Evolutionary conservation across 2,888 invertebrate genomes (phyloP).

Genomic region (Eurytoma californica): DNA sequence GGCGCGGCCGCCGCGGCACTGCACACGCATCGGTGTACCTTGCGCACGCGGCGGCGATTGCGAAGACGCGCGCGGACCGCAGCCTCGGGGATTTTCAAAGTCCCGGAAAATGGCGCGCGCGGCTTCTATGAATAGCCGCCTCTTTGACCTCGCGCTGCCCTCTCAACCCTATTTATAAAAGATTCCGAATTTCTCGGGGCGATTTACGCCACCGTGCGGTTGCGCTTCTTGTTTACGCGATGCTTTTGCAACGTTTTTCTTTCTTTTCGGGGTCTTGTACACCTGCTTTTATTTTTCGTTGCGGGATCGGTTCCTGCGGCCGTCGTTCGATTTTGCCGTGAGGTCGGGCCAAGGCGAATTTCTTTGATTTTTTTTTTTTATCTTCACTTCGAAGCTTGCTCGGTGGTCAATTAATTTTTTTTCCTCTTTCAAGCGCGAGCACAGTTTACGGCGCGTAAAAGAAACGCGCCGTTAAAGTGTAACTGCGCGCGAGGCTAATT

Average conservation of each 20-base stretch:
- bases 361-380: neutral
- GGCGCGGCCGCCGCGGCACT: neutral
- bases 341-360: neutral
- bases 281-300: neutral
- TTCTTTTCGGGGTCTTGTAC: no score
- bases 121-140: slow-evolving; percentile 68
- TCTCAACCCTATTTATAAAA: slow-evolving; percentile 64
- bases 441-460: neutral
- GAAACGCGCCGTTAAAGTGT: slow-evolving; percentile 2
- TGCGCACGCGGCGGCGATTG: neutral
- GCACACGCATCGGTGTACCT: neutral
- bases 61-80: neutral
- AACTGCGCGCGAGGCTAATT: neutral
- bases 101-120: slow-evolving; percentile 69
- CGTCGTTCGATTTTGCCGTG: neutral
- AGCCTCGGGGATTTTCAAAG: slow-evolving; percentile 58
- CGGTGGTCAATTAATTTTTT: neutral
- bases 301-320: neutral
- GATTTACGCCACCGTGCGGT: neutral
- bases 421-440: slow-evolving; percentile 1
- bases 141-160: slow-evolving; percentile 62
- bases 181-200: slow-evolving; percentile 42
- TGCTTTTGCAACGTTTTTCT: neutral
- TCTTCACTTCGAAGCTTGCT: neutral
- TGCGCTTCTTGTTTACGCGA: neutral